Base-by-base conservation (phyloP, 2,888 invertebrate species). In the Galeruca laticollis region DNA sequence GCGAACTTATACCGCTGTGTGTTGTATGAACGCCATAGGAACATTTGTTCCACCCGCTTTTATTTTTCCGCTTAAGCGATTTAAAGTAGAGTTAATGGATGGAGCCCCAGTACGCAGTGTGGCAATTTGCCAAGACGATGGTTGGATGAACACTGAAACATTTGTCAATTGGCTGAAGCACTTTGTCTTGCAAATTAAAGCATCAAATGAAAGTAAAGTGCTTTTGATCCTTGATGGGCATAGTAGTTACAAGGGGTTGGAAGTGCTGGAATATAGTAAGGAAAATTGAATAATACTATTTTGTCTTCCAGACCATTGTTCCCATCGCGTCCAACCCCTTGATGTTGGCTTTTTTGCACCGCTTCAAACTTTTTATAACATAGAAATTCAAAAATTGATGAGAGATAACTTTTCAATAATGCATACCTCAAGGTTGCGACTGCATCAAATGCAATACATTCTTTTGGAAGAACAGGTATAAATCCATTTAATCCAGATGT, bases 1-100 rank as follows among this genome's bases (percentile, higher is more conserved):
- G 20, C 74, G 77, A 31, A 71, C 83, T 35, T 78, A 84, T 15
- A 86, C 85, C 33, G 76, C 82, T 10, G 79, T 80, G 49, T 77
- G 79, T 67, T 80, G 79, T 59, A 79, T 82, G 57, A 81, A 78
- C 75, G 83, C 83, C 2, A 64, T 68, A 66, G 84, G 82, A 49
- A 79, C 76, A 68, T 76, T 74, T 35, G 64, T 85, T 63, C 83
- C 84, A 18, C 85, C 85, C 5, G 76, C 78, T 11, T 75, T 86
- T 20, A 76, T 85, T 69, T 85, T 72, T 83, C 82, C 77, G 81
- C 83, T 37, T 73, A 83, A 71, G 77, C 79, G 57, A 75, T 79
- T 70, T 11, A 73, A 75, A 60, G 54, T 47, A 18, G 78, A 81
- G 57, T 79, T 85, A 73, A 68, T 85, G 31, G 69, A 76, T 43